Percentiles rank a stretch among this genome's conserved stretches.
Evolutionary conservation across 2,113 vertebrate genomes (phyloP).

Genomic region (Xyliphius kryptos): DNA sequence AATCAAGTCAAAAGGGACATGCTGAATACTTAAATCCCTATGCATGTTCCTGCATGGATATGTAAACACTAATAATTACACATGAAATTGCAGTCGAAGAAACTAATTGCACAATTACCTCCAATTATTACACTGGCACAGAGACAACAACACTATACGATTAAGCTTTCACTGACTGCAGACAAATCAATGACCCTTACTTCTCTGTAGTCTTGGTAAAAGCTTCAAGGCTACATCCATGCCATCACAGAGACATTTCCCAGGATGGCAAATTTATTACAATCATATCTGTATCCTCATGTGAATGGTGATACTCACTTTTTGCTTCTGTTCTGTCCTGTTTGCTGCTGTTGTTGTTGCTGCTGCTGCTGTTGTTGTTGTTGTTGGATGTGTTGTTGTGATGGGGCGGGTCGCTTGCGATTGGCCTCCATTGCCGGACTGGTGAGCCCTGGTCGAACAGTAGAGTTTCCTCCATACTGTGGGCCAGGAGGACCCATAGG

Average conservation of each 20-base stretch:
- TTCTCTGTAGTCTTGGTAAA: constrained; percentile 13
- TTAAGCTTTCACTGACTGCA: too few relatives aligned
- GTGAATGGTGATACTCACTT: constrained; percentile 73
- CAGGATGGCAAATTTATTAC: too few relatives aligned
- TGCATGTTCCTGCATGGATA: too few relatives aligned
- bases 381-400: constrained; percentile 78
- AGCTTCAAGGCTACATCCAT: constrained; percentile 12
- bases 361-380: constrained; percentile 83
- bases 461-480: constrained; percentile 84
- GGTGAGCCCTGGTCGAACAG: constrained; percentile 87
- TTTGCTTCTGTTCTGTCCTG: constrained; percentile 76
- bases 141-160: too few relatives aligned
- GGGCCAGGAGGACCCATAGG: constrained; percentile 96
- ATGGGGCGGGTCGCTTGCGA: constrained; percentile 84
- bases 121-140: too few relatives aligned
- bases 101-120: too few relatives aligned
- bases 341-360: constrained; percentile 71
- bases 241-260: not conserved
- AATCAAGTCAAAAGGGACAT: too few relatives aligned
- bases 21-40: too few relatives aligned
- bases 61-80: too few relatives aligned
- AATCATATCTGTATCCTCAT: not conserved
- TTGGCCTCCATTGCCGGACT: constrained; percentile 84
- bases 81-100: too few relatives aligned
- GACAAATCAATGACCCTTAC: too few relatives aligned